phyloP scores from a whole-genome alignment of 37 sponge, comb jelly and placozoan species.

The Eunapius fragilis region DNA sequence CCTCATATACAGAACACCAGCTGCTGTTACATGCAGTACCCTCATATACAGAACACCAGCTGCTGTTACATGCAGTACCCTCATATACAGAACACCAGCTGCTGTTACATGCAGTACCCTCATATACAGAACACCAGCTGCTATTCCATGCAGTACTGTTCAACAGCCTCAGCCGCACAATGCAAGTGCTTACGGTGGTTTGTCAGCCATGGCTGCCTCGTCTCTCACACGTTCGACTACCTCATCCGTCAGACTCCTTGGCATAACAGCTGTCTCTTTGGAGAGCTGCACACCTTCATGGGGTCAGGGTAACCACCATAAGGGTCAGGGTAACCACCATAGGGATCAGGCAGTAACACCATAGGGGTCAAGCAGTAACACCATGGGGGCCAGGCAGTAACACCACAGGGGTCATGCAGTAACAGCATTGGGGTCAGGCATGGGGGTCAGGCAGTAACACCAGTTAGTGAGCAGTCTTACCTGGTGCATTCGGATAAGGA shows the following conservation, averaged over 20 bases:
- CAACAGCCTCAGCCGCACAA: no score
- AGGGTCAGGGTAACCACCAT: not conserved
- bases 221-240: slow-evolving; percentile 33
- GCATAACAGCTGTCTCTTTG: slow-evolving; percentile 27
- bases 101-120: no score
- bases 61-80: no score
- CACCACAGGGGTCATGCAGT: slow-evolving; percentile 5
- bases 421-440: not conserved
- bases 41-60: no score
- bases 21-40: not conserved
- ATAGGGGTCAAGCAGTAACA: not conserved
- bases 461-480: slow-evolving; percentile 9
- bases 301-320: not conserved
- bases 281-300: slow-evolving; percentile 26
- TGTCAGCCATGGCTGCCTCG: slow-evolving; percentile 13
- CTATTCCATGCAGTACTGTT: no score
- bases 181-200: slow-evolving; percentile 21
- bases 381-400: not conserved
- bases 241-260: slow-evolving; percentile 23
- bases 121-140: no score
- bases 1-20: not conserved
- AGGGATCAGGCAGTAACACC: not conserved
- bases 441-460: not conserved
- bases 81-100: no score
- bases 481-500: slow-evolving; percentile 75